Conservation (phyloP, 2,888 invertebrate genomes). For the Diabrotica balteata region DNA sequence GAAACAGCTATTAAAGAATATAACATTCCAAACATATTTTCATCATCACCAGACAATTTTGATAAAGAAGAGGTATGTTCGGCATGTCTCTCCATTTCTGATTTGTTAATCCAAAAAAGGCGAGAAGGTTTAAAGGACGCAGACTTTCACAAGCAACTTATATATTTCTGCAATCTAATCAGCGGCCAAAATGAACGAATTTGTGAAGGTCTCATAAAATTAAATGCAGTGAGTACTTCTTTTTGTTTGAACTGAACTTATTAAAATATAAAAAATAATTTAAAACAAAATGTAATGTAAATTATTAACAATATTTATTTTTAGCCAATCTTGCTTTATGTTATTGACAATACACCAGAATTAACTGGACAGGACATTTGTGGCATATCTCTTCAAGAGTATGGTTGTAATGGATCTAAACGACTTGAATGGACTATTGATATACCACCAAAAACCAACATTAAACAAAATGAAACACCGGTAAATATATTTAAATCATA, state of each 20-base stretch:
- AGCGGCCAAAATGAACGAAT: constrained; percentile 37
- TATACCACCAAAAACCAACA: constrained; percentile 35
- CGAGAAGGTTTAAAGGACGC: constrained; percentile 24
- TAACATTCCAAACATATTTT: constrained; percentile 41
- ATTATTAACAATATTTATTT: constrained; percentile 30
- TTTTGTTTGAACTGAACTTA: too few species aligned
- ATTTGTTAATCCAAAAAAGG: constrained; percentile 33
- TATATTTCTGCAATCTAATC: constrained; percentile 19
- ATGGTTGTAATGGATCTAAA: constrained; percentile 43
- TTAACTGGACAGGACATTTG: constrained; percentile 65
- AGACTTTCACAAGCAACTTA: constrained; percentile 4
- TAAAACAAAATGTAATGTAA: too few species aligned
- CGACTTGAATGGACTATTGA: constrained; percentile 43
- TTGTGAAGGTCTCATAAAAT: constrained; percentile 38
- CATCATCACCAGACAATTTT: constrained; percentile 6
- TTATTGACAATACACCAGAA: constrained; percentile 63
- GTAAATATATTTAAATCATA: not conserved
- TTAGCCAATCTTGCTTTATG: constrained; percentile 68
- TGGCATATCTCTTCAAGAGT: constrained; percentile 63
- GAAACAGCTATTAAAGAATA: constrained; percentile 31
- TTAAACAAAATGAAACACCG: not conserved
- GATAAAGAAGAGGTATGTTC: constrained; percentile 29
- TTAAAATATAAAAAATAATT: too few species aligned
- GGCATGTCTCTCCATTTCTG: constrained; percentile 30
- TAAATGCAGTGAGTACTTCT: constrained; percentile 35